Percentiles rank a stretch among this genome's conserved stretches.
Conservation (phyloP, 2,797 vertebrate species). For the Acipenser oxyrinchus region DNA sequence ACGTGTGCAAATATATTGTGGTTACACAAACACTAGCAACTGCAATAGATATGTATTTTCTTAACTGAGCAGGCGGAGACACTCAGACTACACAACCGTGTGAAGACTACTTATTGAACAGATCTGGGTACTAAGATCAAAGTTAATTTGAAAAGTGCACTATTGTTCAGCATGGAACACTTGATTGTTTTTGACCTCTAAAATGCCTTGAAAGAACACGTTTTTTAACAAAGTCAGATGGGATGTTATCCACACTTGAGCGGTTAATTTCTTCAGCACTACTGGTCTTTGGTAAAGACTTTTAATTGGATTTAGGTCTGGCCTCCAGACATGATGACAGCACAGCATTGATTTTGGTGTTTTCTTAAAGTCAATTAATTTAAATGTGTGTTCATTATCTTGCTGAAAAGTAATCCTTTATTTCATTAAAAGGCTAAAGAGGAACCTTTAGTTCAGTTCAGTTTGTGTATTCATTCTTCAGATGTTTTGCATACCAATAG, state of each 20-base stretch:
- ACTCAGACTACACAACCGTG: background rate
- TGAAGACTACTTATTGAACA: background rate
- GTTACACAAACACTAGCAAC: too few relatives aligned
- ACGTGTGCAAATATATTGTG: too few relatives aligned
- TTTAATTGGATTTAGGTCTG: background rate
- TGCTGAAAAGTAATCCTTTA: background rate
- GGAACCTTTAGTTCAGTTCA: background rate
- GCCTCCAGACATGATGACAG: too few relatives aligned
- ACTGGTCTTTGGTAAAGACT: background rate
- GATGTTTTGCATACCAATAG: background rate
- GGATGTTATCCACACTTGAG: background rate
- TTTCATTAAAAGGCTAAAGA: conserved; percentile 7
- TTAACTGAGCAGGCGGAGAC: background rate
- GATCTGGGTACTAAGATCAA: background rate
- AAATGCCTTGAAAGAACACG: background rate
- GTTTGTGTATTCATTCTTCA: conserved; percentile 11
- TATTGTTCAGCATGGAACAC: background rate
- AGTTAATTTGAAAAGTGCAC: background rate
- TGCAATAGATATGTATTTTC: background rate
- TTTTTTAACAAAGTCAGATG: background rate
- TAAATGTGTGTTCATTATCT: background rate
- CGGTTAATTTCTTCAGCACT: background rate
- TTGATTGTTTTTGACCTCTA: background rate
- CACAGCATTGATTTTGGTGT: too few relatives aligned
- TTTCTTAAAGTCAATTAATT: background rate